These are phyloP conservation scores for Idaea aversata DNA, from an alignment of 2,888 invertebrate genomes.

Conservation along the genomic window DNA sequence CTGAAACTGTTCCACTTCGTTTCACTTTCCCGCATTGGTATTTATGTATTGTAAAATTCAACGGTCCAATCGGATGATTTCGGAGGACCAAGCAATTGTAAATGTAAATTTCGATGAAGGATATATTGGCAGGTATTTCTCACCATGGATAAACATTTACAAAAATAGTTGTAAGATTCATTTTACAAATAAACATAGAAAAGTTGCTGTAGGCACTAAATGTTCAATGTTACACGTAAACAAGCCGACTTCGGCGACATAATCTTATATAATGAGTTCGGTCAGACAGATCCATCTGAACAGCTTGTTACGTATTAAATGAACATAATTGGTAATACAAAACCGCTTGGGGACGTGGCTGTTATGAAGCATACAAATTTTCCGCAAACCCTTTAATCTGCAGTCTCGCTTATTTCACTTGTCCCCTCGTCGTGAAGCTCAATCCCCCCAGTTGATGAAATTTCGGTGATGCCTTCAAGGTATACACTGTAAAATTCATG, in stretches of 20 bases:
- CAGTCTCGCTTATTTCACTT: conserved; percentile 75
- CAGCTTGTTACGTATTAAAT: conserved; percentile 65
- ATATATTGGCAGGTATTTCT: conserved; percentile 1
- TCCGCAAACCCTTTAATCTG: conserved; percentile 77
- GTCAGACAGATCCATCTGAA: conserved; percentile 36
- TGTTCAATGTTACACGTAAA: background rate
- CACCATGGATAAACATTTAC: background rate
- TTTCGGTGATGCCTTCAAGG: conserved; percentile 60
- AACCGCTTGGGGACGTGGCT: conserved; percentile 63
- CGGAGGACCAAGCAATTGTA: conserved; percentile 28
- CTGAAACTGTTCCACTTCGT: conserved; percentile 73
- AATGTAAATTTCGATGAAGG: conserved; percentile 10
- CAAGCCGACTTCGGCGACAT: background rate
- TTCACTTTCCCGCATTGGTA: conserved; percentile 56
- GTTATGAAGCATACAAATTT: conserved; percentile 76
- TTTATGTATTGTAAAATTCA: conserved; percentile 66
- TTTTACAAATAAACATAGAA: conserved; percentile 5
- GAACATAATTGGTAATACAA: conserved; percentile 78
- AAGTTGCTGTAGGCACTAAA: background rate
- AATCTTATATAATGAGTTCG: conserved; percentile 33
- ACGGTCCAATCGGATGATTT: conserved; percentile 51
- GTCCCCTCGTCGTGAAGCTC: conserved; percentile 59
- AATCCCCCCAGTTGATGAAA: conserved; percentile 64
- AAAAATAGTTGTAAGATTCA: background rate
- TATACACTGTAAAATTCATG: conserved; percentile 57